Base-by-base conservation (phyloP, 2,797 vertebrate genomes). In the Anas capensis region DNA sequence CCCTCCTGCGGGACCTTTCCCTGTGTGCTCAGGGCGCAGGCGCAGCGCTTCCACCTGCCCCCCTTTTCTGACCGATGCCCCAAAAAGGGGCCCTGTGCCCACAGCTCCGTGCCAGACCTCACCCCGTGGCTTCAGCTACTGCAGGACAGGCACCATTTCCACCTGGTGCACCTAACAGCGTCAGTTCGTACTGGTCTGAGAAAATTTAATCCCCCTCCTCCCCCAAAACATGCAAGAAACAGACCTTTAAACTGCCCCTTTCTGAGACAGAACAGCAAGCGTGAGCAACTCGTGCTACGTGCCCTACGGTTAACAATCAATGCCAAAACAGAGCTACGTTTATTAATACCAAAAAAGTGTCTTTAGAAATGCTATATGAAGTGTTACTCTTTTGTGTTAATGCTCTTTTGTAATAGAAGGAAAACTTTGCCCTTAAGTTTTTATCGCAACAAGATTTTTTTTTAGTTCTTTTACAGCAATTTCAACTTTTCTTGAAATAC, bases 1-100 rank as follows among this genome's bases (percentile, higher is more conserved):
- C 49, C 34, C 16, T 31, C 24, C 70, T 23, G 5, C 15, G 6
- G 68, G 70, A 79, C 86, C 34, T 1, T 20, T 27, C 44, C 48
- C 14, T 3, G 2, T 14, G 64, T 46, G 0, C 1, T 4, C 1
- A 0, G 0, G 6, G 46, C 70, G 27, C 2, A 0, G 58, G 1
- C 33, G 29, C 23, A 80, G 72, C 72, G 12, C 48, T 49, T 8
- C 13, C 48, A 46, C 31, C 2, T 3, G 7, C 56, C 38, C 1
- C 7, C 53, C 0, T 7, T 18, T 33, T 7, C 53, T 1, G 34
- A 58, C 17, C 20, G 54, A 12, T 10, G 42, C 61, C 31, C 27
- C 27, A 6, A 13, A 21, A 21, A 2, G 18, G 61, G 29, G 61
- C 15, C 26, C 42, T 10, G 3, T 2, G 53, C 77, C 49, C 1